These are phyloP conservation scores for Clinocottus analis DNA, from an alignment of 2,113 vertebrate genomes.

Conservation along the genomic window DNA sequence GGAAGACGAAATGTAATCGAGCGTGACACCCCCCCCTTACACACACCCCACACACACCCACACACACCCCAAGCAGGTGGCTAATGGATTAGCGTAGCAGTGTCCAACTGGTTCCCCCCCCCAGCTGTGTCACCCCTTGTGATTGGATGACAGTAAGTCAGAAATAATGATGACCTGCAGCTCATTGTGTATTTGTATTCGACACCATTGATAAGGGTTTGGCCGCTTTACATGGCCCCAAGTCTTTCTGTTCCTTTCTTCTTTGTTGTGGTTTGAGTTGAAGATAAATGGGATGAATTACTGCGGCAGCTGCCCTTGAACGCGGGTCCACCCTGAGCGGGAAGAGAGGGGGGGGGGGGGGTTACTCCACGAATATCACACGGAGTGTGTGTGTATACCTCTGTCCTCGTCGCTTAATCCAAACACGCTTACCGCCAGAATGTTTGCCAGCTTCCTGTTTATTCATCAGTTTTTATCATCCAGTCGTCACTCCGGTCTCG, in stretches of 20 bases:
- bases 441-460: slow-evolving; percentile 19
- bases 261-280: slow-evolving; percentile 2
- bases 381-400: slow-evolving; percentile 9
- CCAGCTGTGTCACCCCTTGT: slow-evolving; percentile 51
- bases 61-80: slow-evolving; percentile 58
- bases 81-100: slow-evolving; percentile 58
- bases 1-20: slow-evolving; percentile 35
- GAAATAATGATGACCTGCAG: slow-evolving; percentile 74
- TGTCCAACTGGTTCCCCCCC: slow-evolving; percentile 45
- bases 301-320: slow-evolving; percentile 60
- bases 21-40: slow-evolving; percentile 12
- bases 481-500: background rate
- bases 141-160: slow-evolving; percentile 66
- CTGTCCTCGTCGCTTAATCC: slow-evolving; percentile 18
- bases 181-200: slow-evolving; percentile 58
- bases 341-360: no score
- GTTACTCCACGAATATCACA: slow-evolving; percentile 57
- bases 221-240: slow-evolving; percentile 37
- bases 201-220: slow-evolving; percentile 41
- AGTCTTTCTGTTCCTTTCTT: slow-evolving; percentile 12
- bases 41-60: no score
- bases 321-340: slow-evolving; percentile 28
- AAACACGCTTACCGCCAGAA: slow-evolving; percentile 9
- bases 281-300: slow-evolving; percentile 54
- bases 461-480: slow-evolving; percentile 26